Percentiles rank a stretch among this genome's conserved stretches.
phyloP scores from a whole-genome alignment of 2,113 vertebrate species.

The Epinephelus fuscoguttatus region DNA sequence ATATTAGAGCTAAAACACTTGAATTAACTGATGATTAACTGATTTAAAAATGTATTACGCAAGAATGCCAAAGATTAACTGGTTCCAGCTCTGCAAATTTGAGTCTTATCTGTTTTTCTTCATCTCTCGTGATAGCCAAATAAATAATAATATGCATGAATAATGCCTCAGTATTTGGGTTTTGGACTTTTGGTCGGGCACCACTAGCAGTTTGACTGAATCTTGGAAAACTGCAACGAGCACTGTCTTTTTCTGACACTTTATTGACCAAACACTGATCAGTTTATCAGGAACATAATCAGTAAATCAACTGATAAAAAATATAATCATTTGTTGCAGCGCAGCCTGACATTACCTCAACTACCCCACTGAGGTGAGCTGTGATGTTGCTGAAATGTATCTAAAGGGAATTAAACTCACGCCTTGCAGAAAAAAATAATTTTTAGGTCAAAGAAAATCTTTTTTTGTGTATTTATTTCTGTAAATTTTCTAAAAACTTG shows the following conservation, averaged over 20 bases:
- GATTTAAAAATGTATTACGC: neutral
- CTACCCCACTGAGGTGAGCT: neutral
- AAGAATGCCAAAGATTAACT: neutral
- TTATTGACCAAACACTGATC: neutral
- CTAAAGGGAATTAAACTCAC: too few relatives aligned
- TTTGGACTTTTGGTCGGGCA: neutral
- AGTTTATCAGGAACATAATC: neutral
- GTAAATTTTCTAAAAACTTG: neutral
- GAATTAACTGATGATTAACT: neutral
- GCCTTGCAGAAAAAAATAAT: neutral
- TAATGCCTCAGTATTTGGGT: neutral
- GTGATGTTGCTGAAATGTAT: too few relatives aligned
- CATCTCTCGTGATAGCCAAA: neutral
- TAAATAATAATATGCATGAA: neutral
- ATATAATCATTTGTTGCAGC: neutral
- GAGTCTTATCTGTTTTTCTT: neutral
- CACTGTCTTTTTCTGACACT: neutral
- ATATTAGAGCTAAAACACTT: neutral
- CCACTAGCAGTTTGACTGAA: neutral
- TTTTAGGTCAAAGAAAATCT: neutral
- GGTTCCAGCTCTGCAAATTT: neutral
- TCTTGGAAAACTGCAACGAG: neutral
- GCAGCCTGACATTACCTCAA: neutral
- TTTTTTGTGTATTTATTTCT: neutral
- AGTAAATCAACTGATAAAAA: neutral